These are phyloP conservation scores for Crypturellus undulatus DNA, from an alignment of 2,113 vertebrate genomes.

Conservation along the genomic window DNA sequence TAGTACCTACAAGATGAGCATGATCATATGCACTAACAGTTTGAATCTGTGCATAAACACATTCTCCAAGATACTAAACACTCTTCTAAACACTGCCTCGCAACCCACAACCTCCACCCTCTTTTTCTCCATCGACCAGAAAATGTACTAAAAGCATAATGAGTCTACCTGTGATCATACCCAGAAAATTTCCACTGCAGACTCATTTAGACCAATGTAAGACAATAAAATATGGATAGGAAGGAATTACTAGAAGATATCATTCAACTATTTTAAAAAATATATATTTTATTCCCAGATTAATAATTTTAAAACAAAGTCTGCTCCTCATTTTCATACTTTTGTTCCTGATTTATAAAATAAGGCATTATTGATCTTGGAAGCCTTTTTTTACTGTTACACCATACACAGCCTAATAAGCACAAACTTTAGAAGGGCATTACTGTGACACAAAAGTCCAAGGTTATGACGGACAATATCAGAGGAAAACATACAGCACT, in stretches of 20 bases:
- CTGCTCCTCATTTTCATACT: not conserved
- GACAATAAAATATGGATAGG: not conserved
- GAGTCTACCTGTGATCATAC: not conserved
- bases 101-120: not conserved
- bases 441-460: not conserved
- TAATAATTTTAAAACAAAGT: not conserved
- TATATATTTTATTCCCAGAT: not conserved
- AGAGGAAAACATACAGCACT: conserved; percentile 16
- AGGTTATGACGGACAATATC: not conserved
- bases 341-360: not conserved
- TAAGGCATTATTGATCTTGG: not conserved
- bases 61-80: not conserved
- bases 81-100: not conserved
- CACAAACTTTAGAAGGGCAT: not conserved
- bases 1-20: not conserved
- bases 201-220: not conserved
- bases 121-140: not conserved
- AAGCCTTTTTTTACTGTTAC: not conserved
- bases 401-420: not conserved
- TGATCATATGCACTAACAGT: not conserved
- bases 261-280: not conserved
- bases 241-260: not conserved
- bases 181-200: not conserved
- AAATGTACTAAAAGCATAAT: not conserved
- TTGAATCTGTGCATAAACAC: not conserved